Evolutionary conservation across 2,113 vertebrate species (phyloP).

Genomic region (Nyctereutes procyonoides): DNA sequence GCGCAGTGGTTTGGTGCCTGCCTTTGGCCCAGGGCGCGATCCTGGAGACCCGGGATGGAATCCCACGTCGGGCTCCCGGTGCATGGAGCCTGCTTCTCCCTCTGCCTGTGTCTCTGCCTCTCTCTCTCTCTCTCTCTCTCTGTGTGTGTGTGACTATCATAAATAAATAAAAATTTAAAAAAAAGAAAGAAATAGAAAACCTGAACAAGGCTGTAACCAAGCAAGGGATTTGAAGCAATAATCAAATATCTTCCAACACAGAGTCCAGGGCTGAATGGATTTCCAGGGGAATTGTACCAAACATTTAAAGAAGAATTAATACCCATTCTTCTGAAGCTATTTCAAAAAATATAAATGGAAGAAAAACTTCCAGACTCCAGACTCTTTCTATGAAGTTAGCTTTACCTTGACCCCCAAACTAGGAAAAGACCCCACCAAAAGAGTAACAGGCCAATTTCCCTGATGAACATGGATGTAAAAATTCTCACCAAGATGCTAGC

Average conservation of each 20-base stretch:
- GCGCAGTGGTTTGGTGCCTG: too few relatives aligned
- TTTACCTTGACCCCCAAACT: neutral
- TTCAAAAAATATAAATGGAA: neutral
- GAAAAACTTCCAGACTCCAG: neutral
- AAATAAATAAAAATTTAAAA: too few relatives aligned
- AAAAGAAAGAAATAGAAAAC: too few relatives aligned
- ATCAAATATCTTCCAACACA: neutral
- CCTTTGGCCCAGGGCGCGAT: too few relatives aligned
- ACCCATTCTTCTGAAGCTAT: neutral
- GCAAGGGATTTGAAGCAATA: neutral
- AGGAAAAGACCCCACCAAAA: neutral
- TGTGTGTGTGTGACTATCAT: too few relatives aligned
- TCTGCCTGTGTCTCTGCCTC: too few relatives aligned
- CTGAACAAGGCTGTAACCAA: neutral
- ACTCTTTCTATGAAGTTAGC: neutral
- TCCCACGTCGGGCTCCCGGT: too few relatives aligned
- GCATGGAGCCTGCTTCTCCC: too few relatives aligned
- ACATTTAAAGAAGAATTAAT: neutral
- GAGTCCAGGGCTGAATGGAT: neutral
- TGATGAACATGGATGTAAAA: too few relatives aligned
- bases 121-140: too few relatives aligned
- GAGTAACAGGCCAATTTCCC: neutral
- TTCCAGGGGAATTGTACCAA: neutral
- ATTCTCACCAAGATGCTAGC: too few relatives aligned
- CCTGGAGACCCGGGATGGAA: too few relatives aligned